phyloP scores from a whole-genome alignment of 2,113 vertebrate species.

The Psilopogon haemacephalus region DNA sequence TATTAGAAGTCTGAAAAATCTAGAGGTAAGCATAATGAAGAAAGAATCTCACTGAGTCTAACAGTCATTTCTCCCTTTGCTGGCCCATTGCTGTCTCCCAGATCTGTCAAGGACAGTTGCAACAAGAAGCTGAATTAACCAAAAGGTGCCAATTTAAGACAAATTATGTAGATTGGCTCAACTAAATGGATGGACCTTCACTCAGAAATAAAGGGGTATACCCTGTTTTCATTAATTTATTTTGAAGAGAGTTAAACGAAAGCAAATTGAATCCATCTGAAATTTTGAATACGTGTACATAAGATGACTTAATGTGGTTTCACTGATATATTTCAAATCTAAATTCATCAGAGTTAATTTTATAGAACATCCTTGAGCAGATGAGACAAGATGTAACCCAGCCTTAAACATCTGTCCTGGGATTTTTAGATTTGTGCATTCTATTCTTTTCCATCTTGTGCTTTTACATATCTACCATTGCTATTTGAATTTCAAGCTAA shows the following conservation, averaged over 20 bases:
- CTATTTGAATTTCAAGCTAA: conserved; percentile 34
- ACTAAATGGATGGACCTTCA: background rate
- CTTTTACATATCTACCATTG: background rate
- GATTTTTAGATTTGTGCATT: conserved; percentile 1
- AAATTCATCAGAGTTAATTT: conserved; percentile 41
- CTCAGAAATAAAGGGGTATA: background rate
- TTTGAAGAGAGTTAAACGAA: background rate
- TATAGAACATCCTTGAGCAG: background rate
- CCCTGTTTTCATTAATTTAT: background rate
- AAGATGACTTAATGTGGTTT: background rate
- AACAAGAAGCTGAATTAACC: background rate
- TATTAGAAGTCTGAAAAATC: background rate
- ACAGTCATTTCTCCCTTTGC: background rate
- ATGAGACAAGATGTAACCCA: background rate
- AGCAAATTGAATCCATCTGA: conserved; percentile 19
- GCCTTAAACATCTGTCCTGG: background rate
- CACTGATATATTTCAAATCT: background rate
- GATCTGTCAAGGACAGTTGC: background rate
- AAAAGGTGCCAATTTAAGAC: conserved; percentile 1
- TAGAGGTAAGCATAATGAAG: background rate
- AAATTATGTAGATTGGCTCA: conserved; percentile 1
- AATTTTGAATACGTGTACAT: background rate
- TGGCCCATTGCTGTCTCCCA: background rate
- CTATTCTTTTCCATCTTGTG: background rate
- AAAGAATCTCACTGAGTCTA: background rate